Percentiles rank a stretch among this genome's conserved stretches.
Evolutionary conservation across 2,888 invertebrate species (phyloP).

Genomic region (Hypselothyrea guttata): DNA sequence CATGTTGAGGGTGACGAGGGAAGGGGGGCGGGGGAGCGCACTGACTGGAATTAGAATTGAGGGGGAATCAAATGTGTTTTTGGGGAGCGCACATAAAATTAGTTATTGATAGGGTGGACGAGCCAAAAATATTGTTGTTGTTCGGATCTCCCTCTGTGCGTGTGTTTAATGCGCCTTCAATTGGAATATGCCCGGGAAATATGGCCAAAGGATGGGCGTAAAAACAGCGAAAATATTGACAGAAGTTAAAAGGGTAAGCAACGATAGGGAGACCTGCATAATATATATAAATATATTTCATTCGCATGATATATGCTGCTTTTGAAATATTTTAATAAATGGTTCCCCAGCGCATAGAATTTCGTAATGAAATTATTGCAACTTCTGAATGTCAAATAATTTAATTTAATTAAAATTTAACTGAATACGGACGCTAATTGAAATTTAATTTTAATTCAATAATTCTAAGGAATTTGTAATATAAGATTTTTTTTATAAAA

Average conservation of each 20-base stretch:
- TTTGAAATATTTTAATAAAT: too few species aligned
- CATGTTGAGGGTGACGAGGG: background rate
- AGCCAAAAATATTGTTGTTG: slow-evolving; percentile 30
- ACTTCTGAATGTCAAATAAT: too few species aligned
- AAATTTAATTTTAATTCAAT: too few species aligned
- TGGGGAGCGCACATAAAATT: slow-evolving; percentile 37
- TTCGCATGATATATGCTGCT: too few species aligned
- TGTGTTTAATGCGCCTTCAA: slow-evolving; percentile 45
- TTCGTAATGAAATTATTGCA: too few species aligned
- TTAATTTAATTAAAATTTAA: too few species aligned
- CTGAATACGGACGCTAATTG: too few species aligned
- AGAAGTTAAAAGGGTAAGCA: background rate
- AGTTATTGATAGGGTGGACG: slow-evolving; percentile 47
- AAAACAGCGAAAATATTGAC: background rate
- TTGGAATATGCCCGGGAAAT: slow-evolving; percentile 21
- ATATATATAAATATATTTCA: too few species aligned
- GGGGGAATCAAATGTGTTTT: slow-evolving; percentile 14
- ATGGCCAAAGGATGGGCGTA: background rate
- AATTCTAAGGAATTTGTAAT: too few species aligned
- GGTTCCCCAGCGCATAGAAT: too few species aligned
- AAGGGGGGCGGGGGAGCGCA: slow-evolving; percentile 1
- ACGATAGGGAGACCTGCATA: too few species aligned
- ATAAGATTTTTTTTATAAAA: too few species aligned
- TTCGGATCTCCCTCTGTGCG: background rate
- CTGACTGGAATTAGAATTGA: background rate